A percentile compares a stretch with the other conserved stretches of the same genome.
phyloP scores from a whole-genome alignment of 1,140 invertebrate species.

The Panulirus ornatus region DNA sequence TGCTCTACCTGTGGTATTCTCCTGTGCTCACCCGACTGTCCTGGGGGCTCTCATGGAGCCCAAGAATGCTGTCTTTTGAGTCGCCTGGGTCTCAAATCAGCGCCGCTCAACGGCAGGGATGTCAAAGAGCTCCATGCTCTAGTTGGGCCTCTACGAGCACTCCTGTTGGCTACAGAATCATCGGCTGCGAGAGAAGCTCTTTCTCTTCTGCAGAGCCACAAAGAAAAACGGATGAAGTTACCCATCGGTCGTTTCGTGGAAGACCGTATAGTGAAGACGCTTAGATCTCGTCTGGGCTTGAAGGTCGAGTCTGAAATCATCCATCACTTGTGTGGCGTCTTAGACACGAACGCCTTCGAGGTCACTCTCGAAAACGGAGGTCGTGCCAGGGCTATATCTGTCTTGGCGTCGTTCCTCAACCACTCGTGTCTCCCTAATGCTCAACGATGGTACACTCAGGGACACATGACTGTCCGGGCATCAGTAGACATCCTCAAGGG shows the following conservation, averaged over 20 bases:
- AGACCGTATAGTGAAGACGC: slow-evolving; percentile 61
- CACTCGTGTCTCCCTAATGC: slow-evolving; percentile 88
- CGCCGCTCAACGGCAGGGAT: background rate
- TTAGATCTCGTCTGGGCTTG: slow-evolving; percentile 29
- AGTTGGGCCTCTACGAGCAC: slow-evolving; percentile 41
- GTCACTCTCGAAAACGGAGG: slow-evolving; percentile 80
- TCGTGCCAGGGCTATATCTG: slow-evolving; percentile 82
- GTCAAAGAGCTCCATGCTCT: slow-evolving; percentile 34
- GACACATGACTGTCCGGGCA: slow-evolving; percentile 83
- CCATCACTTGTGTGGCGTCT: slow-evolving; percentile 80
- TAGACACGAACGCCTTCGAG: slow-evolving; percentile 90
- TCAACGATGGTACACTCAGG: slow-evolving; percentile 85
- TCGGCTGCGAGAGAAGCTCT: slow-evolving; percentile 22
- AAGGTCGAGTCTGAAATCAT: slow-evolving; percentile 9
- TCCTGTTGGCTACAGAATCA: slow-evolving; percentile 23
- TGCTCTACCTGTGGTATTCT: slow-evolving; percentile 88
- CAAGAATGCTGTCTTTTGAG: slow-evolving; percentile 7
- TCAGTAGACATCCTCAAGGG: slow-evolving; percentile 81
- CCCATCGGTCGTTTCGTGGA: slow-evolving; percentile 60
- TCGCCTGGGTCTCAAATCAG: background rate
- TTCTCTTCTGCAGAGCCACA: slow-evolving; percentile 61
- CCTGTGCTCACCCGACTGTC: slow-evolving; percentile 80
- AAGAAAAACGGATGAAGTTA: slow-evolving; percentile 43
- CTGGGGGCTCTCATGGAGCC: background rate
- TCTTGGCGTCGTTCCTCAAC: slow-evolving; percentile 86